Evolutionary conservation across 1,140 invertebrate genomes (phyloP), one percentile per base, ranked within the genome.

Genomic region (Hydropsyche tenuis): DNA sequence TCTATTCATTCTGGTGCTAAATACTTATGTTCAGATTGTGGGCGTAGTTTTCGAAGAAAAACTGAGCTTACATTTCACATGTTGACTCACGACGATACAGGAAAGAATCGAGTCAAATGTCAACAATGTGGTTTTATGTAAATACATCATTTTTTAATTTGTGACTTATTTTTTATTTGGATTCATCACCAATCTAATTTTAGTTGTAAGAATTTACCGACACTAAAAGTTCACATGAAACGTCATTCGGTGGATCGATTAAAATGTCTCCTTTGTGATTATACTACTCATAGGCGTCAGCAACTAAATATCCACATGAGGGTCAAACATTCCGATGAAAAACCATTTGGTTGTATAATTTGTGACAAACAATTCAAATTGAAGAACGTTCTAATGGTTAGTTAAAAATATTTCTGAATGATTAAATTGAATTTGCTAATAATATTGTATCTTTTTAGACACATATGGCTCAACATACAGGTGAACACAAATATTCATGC

Each of bases 321-420:
- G 7, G 68, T 75, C 12, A 74, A 71, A 23, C 76, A 77, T 60
- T 64, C 76, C 1, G 73, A 77, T 62, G 68, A 73, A n/a, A 77
- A 75, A 73, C 76, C 76, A 14, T 73, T 27, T 56, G 51, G 43
- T n/a, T 77, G 76, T 68, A 56, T 73, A 16, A 25, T 77, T 1
- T 77, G 76, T 46, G 76, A 65, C 0, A 77, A 77, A 65, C 53
- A 63, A 56, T 77, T 77, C 27, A 77, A 77, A 72, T 60, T 73
- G 4, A 77, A 75, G 37, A 73, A 56, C 30, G 66, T 72, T 60
- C 45, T 77, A 1, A 73, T 25, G 22, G 76, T 77, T 53, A 42
- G 45, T 37, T 37, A n/a, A n/a, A n/a, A n/a, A n/a, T n/a, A n/a
- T n/a, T n/a, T n/a, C n/a, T n/a, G n/a, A n/a, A n/a, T n/a, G n/a